Evolutionary conservation across 2,797 vertebrate species (phyloP).

Genomic region (Sebastes jordani): DNA sequence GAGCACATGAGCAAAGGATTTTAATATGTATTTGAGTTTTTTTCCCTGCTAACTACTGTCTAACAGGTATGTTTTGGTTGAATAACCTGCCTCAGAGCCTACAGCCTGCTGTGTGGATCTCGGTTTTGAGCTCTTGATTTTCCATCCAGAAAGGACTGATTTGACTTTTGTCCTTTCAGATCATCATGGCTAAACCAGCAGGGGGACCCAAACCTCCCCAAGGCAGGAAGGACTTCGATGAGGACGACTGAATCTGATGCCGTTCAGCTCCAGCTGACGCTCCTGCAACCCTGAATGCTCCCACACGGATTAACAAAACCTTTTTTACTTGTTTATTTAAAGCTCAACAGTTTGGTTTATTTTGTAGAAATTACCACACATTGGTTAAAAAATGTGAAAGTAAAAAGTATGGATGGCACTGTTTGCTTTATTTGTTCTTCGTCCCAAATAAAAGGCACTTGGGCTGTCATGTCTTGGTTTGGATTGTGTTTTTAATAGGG

Average conservation of each 20-base stretch:
- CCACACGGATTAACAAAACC: slow-evolving; percentile 23
- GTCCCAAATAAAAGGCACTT: slow-evolving; percentile 77
- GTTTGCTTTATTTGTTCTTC: slow-evolving; percentile 68
- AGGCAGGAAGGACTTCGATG: slow-evolving; percentile 94
- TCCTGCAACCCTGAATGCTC: slow-evolving; percentile 6
- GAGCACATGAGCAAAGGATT: background rate
- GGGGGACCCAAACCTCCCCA: slow-evolving; percentile 94
- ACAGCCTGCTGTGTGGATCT: background rate
- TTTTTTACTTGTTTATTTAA: slow-evolving; percentile 83
- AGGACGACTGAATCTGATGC: slow-evolving; percentile 88
- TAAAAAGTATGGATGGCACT: slow-evolving; percentile 55
- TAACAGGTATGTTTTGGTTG: background rate
- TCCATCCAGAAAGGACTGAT: background rate
- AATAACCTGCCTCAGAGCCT: background rate
- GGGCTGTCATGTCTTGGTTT: slow-evolving; percentile 45
- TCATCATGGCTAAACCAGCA: slow-evolving; percentile 94
- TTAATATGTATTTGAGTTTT: background rate
- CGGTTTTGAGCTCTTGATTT: background rate
- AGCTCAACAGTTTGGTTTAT: slow-evolving; percentile 64
- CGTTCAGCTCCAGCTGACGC: slow-evolving; percentile 11
- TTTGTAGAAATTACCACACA: slow-evolving; percentile 54
- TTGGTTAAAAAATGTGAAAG: slow-evolving; percentile 49
- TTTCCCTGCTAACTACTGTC: background rate
- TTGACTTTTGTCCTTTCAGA: slow-evolving; percentile 73
- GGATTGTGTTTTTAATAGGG: background rate